Evolutionary conservation across 37 sponge, comb jelly and placozoan genomes (phyloP), one percentile per base, ranked within the genome.

Genomic region (Diacarnus erythraeanus): DNA sequence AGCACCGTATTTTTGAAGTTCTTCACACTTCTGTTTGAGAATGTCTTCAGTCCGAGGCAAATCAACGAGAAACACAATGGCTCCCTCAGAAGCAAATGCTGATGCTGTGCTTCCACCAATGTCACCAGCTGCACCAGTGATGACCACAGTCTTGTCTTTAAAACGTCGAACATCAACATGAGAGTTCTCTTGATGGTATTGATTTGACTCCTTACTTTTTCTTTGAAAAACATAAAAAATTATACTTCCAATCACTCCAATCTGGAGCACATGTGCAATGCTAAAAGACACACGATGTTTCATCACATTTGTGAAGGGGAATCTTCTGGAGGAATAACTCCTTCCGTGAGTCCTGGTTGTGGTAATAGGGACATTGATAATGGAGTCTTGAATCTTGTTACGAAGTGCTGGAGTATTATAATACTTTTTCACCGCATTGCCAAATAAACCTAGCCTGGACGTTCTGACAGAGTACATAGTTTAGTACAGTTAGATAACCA

Each of bases 51-150:
- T 75, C 21, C 26, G 40, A 2, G 91, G 88, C 33, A 94, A 57
- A 63, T 94, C 94, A 0, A 87, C 85, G 34, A 94, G 81, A 1
- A 94, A 70, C 33, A 94, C 68, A 37, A 27, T 69, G 31, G 88
- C 83, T 26, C 94, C 94, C 47, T 90, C 60, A 31, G 41, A 2
- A 6, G 85, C 88, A 84, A 94, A 88, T 6, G 72, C 63, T 26
- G 59, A 35, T 6, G 94, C 94, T 37, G 94, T 80, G 20, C 91
- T 72, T 10, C 76, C 42, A 20, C 94, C 94, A 37, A 94, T 94
- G 61, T 94, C 91, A 18, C 94, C 94, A 0, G 94, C 94, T 4
- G 88, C 94, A 56, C 94, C 94, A n/a, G 94, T 94, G 30, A 94
- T 84, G 18, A 94, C 71, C 4, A 82, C 81, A 17, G 77, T 72